Base-by-base conservation (phyloP, 2,888 invertebrate genomes). In the Eremobia ochroleuca region DNA sequence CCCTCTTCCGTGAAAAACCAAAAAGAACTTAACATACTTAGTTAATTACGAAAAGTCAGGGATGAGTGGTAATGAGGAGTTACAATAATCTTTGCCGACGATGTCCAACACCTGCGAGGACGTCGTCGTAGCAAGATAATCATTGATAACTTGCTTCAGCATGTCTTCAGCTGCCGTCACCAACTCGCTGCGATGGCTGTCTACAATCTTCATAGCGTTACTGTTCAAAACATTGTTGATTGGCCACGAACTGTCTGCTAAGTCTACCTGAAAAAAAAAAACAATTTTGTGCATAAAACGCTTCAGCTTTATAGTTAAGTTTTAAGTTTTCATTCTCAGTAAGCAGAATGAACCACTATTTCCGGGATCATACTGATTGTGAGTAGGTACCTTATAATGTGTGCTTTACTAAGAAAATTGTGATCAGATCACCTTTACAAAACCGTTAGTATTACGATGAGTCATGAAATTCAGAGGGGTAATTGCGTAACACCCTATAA, bases 211-310 rank as follows among this genome's bases (percentile, higher is more conserved):
- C n/a, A 87, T 79, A 15, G 90, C 92, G 79, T 90, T 90, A 9
- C 71, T 87, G 75, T 92, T 94, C 46, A 94, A 73, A 28, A 93
- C 81, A 55, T 88, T 83, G 68, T 92, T 92, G 31, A 94, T 87
- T 13, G 92, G 91, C 90, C 91, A 92, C 1, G 93, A 92, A 72
- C 92, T 92, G 75, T 89, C 88, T 71, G 90, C 90, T 81, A 94
- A 89, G 69, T 91, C 82, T 37, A 91, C 90, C 93, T 93, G 79
- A 52, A 87, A 89, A 28, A 43, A 9, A 9, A 4, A 15, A 5
- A 21, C 4, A 1, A 21, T 4, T 2, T n/a, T n/a, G 25, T 69
- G 13, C 13, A 8, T 31, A 68, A n/a, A n/a, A n/a, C n/a, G n/a
- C n/a, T n/a, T n/a, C n/a, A n/a, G n/a, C n/a, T n/a, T n/a, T n/a